phyloP scores from a whole-genome alignment of 2,797 vertebrate species.

The Platalea minor region DNA sequence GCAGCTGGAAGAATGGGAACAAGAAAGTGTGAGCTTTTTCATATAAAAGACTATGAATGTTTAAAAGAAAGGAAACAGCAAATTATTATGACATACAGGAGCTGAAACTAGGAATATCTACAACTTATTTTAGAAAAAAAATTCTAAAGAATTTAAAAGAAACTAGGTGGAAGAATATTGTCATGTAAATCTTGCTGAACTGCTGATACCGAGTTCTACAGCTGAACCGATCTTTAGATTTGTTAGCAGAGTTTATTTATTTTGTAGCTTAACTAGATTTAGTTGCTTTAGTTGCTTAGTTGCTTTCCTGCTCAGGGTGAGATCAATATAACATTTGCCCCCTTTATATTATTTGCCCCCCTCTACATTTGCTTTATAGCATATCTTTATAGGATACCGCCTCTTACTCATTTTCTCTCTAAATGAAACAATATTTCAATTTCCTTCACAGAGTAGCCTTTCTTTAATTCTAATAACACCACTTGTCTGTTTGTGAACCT shows the following conservation, averaged over 20 bases:
- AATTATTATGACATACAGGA: not conserved
- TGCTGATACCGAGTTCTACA: not conserved
- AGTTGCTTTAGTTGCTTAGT: not conserved
- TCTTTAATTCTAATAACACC: not conserved
- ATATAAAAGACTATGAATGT: not conserved
- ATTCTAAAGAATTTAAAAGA: not conserved
- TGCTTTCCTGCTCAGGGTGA: not conserved
- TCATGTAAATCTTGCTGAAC: not conserved
- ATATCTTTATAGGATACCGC: not conserved
- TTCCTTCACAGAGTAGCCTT: not conserved
- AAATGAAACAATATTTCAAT: slow-evolving; percentile 41
- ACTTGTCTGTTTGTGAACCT: not conserved
- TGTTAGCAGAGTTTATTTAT: not conserved
- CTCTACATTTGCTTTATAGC: not conserved
- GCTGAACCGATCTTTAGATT: not conserved
- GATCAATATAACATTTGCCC: not conserved
- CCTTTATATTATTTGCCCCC: not conserved
- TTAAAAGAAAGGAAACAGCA: not conserved
- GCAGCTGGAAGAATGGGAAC: not conserved
- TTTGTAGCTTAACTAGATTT: not conserved
- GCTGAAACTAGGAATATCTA: not conserved
- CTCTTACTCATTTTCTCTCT: not conserved
- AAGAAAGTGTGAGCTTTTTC: not conserved
- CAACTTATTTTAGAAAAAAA: not conserved
- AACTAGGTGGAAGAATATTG: not conserved